Evolutionary conservation across 1,140 invertebrate genomes (phyloP), one percentile per base, ranked within the genome.

Genomic region (Paramacrobiotus metropolitanus): DNA sequence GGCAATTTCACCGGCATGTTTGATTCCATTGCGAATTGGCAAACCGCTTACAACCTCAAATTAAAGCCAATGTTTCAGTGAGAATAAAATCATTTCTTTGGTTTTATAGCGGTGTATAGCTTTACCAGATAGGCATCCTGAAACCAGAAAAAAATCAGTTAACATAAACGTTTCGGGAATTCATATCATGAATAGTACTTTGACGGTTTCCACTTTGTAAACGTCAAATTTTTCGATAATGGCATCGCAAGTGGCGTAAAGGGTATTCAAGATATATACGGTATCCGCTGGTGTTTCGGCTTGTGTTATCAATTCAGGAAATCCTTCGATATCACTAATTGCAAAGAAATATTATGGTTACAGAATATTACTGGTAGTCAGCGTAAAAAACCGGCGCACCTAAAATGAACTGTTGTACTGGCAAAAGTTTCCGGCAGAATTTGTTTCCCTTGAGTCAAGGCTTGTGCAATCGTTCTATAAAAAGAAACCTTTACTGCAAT

Each of bases 141-240:
- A n/a, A n/a, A n/a, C n/a, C n/a, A n/a, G n/a, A n/a, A n/a, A n/a
- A n/a, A n/a, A n/a, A n/a, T n/a, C n/a, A n/a, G n/a, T n/a, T n/a
- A n/a, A n/a, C n/a, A n/a, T n/a, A n/a, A n/a, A n/a, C n/a, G n/a
- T n/a, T n/a, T n/a, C n/a, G n/a, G n/a, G n/a, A n/a, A n/a, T 18
- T 24, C 48, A 18, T 55, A 82, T 80, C 79, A 97, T 95, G 72
- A 96, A 96, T 1, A 91, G 91, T 71, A 96, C 92, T 0, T 91
- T 91, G 65, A 95, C 95, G 3, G 91, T 95, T 75, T 95, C 91
- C 44, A 92, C 91, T 80, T 98, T 98, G 72, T 98, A 98, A 3
- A 96, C 92, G 75, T 97, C 90, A 68, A 89, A 96, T 66, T 92
- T 84, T 70, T 90, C 91, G 63, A 96, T 89, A 65, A 94, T 69